Conservation (phyloP, 2,797 vertebrate species). For the Simalia tracyae region DNA sequence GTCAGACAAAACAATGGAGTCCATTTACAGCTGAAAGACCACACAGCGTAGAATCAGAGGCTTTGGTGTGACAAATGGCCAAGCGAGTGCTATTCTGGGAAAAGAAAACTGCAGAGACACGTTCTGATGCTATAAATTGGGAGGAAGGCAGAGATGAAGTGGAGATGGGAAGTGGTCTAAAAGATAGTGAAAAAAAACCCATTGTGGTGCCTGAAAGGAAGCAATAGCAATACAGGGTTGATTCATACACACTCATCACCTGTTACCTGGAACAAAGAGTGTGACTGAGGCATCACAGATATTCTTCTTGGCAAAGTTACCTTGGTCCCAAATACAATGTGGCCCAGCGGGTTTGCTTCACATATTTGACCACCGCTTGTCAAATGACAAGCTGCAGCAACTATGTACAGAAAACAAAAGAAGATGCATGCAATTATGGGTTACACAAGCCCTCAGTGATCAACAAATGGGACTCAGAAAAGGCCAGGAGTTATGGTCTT, state of each 20-base stretch:
- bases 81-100: neutral
- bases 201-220: neutral
- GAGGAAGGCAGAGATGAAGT: neutral
- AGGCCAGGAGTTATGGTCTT: neutral
- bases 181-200: neutral
- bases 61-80: neutral
- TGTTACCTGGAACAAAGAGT: neutral
- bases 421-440: neutral
- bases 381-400: neutral
- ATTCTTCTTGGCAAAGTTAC: neutral
- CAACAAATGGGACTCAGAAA: neutral
- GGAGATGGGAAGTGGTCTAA: neutral
- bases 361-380: neutral
- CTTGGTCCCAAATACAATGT: neutral
- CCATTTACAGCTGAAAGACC: neutral
- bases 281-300: neutral
- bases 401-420: neutral
- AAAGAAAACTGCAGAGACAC: neutral
- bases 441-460: neutral
- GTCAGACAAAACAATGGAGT: neutral
- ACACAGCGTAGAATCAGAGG: neutral
- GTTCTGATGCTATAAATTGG: constrained; percentile 1
- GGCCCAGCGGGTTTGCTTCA: neutral
- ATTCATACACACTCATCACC: neutral
- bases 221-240: neutral